Base-by-base conservation (phyloP, 2,113 vertebrate genomes). In the Grantiella picta region DNA sequence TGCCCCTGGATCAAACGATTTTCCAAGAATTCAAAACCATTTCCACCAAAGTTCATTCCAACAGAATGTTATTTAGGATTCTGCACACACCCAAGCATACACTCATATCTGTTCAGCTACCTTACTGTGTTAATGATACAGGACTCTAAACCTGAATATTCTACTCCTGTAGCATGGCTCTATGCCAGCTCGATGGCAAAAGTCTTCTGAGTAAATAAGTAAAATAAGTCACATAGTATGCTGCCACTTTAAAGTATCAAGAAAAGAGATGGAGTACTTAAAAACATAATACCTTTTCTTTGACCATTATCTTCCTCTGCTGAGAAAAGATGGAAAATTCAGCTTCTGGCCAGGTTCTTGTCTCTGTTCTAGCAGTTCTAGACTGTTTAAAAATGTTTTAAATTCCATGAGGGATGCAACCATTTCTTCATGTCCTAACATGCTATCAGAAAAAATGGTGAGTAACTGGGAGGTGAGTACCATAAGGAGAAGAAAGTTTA, bases 81-180 rank as follows among this genome's bases (percentile, higher is more conserved):
- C 38, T 1, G 1, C 14, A 6, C 28, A 12, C 8, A 15, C 15
- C 16, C 20, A 22, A 11, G 6, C 5, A 11, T 23, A 40, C 5
- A 12, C 6, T 75, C 1, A 1, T 11, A 54, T 19, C 11, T 29
- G 33, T 31, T 7, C 28, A 76, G 21, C 6, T n/a, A 59, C 19
- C 20, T 70, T 42, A 8, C 13, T 49, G 5, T 45, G 60, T 16
- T 73, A 31, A 28, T 70, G 42, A 40, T 56, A 15, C 21, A 35
- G 44, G 36, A 36, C 13, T 38, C 6, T 52, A 49, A 66, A 59
- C 19, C 15, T 68, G 28, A 71, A 59, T 59, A 49, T 36, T 68
- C 29, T 77, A 7, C 11, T 42, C 31, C 31, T 31, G 4, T 56
- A 70, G 27, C 27, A 53, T 20, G 54, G 10, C 12, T 59, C 18